Percentiles rank a stretch among this genome's conserved stretches.
These are phyloP conservation scores for Schizaphis graminum DNA, from an alignment of 2,888 invertebrate genomes.

Conservation along the genomic window DNA sequence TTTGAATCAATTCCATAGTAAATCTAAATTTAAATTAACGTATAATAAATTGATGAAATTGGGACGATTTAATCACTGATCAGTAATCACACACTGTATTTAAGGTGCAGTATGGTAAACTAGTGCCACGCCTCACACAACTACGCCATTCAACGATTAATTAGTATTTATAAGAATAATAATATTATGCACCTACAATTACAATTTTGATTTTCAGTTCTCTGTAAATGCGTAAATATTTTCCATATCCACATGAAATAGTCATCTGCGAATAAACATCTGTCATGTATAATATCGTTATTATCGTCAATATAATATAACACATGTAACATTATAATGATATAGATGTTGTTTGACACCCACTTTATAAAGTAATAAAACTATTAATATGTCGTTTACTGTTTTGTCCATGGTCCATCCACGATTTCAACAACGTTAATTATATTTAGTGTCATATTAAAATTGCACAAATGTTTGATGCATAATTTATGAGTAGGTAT, in stretches of 20 bases:
- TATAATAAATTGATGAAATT: background rate
- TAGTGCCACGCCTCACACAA: background rate
- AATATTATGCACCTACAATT: background rate
- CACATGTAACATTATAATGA: background rate
- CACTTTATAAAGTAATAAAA: background rate
- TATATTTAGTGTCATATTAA: background rate
- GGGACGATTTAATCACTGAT: background rate
- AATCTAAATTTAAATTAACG: background rate
- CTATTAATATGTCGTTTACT: background rate
- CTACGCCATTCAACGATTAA: background rate
- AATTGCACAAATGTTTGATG: background rate
- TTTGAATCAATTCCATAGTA: background rate
- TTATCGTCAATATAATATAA: background rate
- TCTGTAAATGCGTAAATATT: background rate
- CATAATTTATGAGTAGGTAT: background rate
- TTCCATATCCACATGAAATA: background rate
- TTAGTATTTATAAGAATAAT: background rate
- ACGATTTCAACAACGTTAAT: background rate
- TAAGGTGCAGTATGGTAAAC: background rate
- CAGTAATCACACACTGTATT: background rate
- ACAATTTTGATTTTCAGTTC: background rate
- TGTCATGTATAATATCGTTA: background rate
- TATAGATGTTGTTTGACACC: background rate
- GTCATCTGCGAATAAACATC: background rate
- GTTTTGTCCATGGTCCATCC: background rate